These are phyloP conservation scores for Crenuchus spilurus DNA, from an alignment of 2,797 vertebrate species.

Conservation along the genomic window DNA sequence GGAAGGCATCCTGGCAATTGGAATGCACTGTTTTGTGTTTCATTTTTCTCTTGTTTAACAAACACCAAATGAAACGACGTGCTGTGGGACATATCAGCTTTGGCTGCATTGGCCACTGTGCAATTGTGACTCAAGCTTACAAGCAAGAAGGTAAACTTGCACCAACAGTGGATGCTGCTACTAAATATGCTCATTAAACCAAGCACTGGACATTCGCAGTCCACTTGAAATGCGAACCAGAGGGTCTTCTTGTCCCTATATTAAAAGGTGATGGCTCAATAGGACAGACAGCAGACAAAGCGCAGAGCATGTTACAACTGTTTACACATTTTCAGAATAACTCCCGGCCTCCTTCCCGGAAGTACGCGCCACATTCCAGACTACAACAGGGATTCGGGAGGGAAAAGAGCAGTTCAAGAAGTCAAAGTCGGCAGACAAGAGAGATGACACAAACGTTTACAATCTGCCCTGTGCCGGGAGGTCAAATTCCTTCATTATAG, in stretches of 20 bases:
- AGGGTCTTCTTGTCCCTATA: not conserved
- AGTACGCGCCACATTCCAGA: constrained; percentile 79
- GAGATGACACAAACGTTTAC: constrained; percentile 73
- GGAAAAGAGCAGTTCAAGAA: constrained; percentile 70
- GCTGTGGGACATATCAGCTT: constrained; percentile 67
- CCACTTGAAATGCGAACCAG: not conserved
- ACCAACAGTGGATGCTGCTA: constrained; percentile 17
- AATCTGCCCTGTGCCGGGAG: constrained; percentile 64
- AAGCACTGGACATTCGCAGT: not conserved
- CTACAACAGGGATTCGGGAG: constrained; percentile 77
- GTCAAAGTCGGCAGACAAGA: constrained; percentile 73
- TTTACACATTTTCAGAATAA: constrained; percentile 75
- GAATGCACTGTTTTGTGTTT: constrained; percentile 77
- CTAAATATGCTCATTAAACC: constrained; percentile 14
- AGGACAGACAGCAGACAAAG: constrained; percentile 51
- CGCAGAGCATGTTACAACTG: constrained; percentile 63
- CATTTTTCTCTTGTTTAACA: constrained; percentile 69
- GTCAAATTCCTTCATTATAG: constrained; percentile 75
- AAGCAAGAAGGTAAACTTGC: constrained; percentile 61
- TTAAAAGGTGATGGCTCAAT: not conserved
- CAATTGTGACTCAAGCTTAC: constrained; percentile 60
- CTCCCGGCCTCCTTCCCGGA: constrained; percentile 78
- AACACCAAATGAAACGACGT: constrained; percentile 73
- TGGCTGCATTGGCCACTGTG: constrained; percentile 55
- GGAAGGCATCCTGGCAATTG: constrained; percentile 67